phyloP scores from a whole-genome alignment of 2,888 invertebrate species.

The Drosophila tanythrix region DNA sequence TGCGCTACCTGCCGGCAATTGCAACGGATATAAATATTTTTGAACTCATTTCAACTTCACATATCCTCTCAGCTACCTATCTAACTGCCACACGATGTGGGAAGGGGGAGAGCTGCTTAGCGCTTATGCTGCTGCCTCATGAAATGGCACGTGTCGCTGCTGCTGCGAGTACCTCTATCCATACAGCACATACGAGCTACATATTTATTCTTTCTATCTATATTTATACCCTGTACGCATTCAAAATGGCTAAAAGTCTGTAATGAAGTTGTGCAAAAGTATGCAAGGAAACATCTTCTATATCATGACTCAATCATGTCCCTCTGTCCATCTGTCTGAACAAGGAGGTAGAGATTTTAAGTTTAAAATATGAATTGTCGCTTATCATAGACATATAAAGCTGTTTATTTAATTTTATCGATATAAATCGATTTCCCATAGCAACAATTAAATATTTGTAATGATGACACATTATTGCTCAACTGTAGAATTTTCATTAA shows the following conservation, averaged over 20 bases:
- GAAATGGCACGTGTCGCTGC: slow-evolving; percentile 76
- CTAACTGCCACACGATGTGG: slow-evolving; percentile 16
- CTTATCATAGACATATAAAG: too few species aligned
- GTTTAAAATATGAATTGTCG: too few species aligned
- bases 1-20: slow-evolving; percentile 67
- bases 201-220: slow-evolving; percentile 13
- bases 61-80: slow-evolving; percentile 34
- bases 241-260: background rate
- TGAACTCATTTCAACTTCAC: slow-evolving; percentile 78
- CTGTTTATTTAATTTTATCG: too few species aligned
- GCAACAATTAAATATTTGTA: background rate
- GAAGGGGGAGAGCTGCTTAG: slow-evolving; percentile 15
- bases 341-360: background rate
- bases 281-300: background rate
- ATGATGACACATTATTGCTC: background rate
- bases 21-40: slow-evolving; percentile 79
- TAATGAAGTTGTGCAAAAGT: too few species aligned
- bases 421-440: background rate
- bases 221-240: background rate
- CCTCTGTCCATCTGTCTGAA: background rate
- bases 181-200: slow-evolving; percentile 24
- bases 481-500: background rate
- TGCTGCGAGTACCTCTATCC: slow-evolving; percentile 34
- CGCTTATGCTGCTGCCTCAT: slow-evolving; percentile 67
- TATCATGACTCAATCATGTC: background rate